These are phyloP conservation scores for Hydrotaea cyrtoneurina DNA, from an alignment of 2,888 invertebrate species.

Conservation along the genomic window DNA sequence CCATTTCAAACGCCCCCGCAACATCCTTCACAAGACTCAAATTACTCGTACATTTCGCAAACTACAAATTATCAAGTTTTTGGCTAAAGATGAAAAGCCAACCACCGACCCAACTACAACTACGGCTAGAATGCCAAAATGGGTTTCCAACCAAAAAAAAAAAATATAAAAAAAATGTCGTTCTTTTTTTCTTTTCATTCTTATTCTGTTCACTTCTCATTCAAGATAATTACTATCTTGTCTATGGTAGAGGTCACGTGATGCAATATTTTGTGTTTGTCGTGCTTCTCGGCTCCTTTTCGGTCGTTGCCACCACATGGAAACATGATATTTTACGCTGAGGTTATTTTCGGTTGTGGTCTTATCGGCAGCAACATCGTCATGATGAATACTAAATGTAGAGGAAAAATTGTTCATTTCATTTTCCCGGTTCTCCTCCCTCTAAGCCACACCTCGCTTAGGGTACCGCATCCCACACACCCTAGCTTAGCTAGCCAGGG, in stretches of 20 bases:
- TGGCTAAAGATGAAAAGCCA: conserved; percentile 47
- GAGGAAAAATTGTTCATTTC: conserved; percentile 25
- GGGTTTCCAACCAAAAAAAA: conserved; percentile 3
- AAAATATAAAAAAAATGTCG: conserved; percentile 4
- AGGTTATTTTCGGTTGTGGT: neutral
- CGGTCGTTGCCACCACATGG: conserved; percentile 21
- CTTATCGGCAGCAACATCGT: conserved; percentile 29
- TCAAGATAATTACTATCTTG: conserved; percentile 64
- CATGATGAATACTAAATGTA: conserved; percentile 14
- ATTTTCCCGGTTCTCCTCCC: conserved; percentile 16
- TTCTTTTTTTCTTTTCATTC: conserved; percentile 6
- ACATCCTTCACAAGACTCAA: neutral
- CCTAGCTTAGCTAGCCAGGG: neutral
- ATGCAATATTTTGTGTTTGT: conserved; percentile 51
- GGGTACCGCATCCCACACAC: too few relatives aligned
- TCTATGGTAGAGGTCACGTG: conserved; percentile 64
- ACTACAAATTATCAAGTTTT: conserved; percentile 62
- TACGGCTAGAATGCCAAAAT: neutral
- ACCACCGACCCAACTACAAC: neutral
- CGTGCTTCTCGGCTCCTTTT: neutral
- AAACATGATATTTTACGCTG: conserved; percentile 48
- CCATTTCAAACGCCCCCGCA: neutral
- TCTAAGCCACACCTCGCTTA: neutral
- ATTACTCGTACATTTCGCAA: conserved; percentile 19
- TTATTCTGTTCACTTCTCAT: conserved; percentile 30